Percentiles rank a stretch among this genome's conserved stretches.
Evolutionary conservation across 2,797 vertebrate species (phyloP).

Genomic region (Salmo trutta): DNA sequence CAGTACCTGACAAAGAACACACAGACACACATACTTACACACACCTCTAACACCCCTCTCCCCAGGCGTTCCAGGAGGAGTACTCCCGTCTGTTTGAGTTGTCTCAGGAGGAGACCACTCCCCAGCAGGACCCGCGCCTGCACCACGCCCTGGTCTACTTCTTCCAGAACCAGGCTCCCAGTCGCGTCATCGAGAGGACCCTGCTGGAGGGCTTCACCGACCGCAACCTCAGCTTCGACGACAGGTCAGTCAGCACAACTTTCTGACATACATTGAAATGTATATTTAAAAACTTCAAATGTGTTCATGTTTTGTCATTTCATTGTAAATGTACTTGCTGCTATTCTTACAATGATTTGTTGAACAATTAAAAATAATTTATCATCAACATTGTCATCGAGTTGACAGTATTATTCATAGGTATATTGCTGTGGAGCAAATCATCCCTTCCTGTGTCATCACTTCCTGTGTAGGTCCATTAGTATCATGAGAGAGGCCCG

Average conservation of each 20-base stretch:
- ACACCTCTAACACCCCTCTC: not conserved
- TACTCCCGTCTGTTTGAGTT: constrained; percentile 88
- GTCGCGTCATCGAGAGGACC: constrained; percentile 88
- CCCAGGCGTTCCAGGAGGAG: constrained; percentile 93
- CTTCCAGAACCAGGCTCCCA: constrained; percentile 91
- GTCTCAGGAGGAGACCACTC: constrained; percentile 82
- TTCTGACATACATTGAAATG: not conserved
- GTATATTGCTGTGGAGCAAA: not conserved
- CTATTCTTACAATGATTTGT: not conserved
- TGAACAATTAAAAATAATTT: not conserved
- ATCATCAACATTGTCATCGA: not conserved
- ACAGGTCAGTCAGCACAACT: constrained; percentile 75
- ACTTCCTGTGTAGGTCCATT: constrained; percentile 79
- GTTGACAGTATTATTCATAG: not conserved
- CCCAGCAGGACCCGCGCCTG: constrained; percentile 85
- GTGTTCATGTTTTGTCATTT: not conserved
- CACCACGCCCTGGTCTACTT: constrained; percentile 93
- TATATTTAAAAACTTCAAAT: not conserved
- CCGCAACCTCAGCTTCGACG: constrained; percentile 95
- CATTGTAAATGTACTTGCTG: not conserved
- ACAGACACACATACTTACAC: not conserved
- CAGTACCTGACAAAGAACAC: not conserved
- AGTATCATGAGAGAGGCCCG: constrained; percentile 96
- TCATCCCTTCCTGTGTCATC: not conserved
- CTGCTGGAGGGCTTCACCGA: constrained; percentile 96